These are phyloP conservation scores for Parelbella ahira DNA, from an alignment of 2,888 invertebrate species.

Conservation along the genomic window DNA sequence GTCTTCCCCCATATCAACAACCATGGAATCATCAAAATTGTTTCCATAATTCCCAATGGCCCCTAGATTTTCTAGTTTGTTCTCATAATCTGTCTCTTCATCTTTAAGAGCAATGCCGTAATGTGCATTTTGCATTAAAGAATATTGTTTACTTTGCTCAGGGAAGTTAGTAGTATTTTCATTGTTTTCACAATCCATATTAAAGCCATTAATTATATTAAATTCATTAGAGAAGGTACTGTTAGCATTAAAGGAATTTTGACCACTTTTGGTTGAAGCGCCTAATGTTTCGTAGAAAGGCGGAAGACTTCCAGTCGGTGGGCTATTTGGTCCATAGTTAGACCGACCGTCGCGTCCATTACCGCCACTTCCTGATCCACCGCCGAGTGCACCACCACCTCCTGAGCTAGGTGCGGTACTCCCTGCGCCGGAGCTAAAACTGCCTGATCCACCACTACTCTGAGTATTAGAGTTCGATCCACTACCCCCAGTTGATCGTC, in stretches of 20 bases:
- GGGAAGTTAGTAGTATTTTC: slow-evolving; percentile 77
- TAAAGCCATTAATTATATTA: slow-evolving; percentile 84
- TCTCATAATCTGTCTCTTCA: slow-evolving; percentile 89
- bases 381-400: slow-evolving; percentile 82
- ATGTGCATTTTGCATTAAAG: slow-evolving; percentile 89
- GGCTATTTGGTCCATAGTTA: slow-evolving; percentile 93
- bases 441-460: slow-evolving; percentile 70
- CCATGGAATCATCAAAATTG: slow-evolving; percentile 89
- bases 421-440: slow-evolving; percentile 78
- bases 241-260: slow-evolving; percentile 85
- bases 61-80: slow-evolving; percentile 86
- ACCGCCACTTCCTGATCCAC: slow-evolving; percentile 88
- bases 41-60: slow-evolving; percentile 80
- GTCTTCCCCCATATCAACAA: slow-evolving; percentile 89
- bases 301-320: slow-evolving; percentile 92
- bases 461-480: slow-evolving; percentile 77
- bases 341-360: slow-evolving; percentile 90
- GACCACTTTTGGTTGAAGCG: slow-evolving; percentile 85
- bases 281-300: slow-evolving; percentile 92
- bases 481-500: slow-evolving; percentile 83
- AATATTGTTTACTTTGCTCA: slow-evolving; percentile 86
- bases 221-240: slow-evolving; percentile 84
- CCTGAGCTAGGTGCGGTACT: slow-evolving; percentile 81
- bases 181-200: slow-evolving; percentile 88
- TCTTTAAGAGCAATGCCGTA: slow-evolving; percentile 90